Evolutionary conservation across 2,797 vertebrate genomes (phyloP), one percentile per base, ranked within the genome.

Genomic region (Setipinna tenuifilis): DNA sequence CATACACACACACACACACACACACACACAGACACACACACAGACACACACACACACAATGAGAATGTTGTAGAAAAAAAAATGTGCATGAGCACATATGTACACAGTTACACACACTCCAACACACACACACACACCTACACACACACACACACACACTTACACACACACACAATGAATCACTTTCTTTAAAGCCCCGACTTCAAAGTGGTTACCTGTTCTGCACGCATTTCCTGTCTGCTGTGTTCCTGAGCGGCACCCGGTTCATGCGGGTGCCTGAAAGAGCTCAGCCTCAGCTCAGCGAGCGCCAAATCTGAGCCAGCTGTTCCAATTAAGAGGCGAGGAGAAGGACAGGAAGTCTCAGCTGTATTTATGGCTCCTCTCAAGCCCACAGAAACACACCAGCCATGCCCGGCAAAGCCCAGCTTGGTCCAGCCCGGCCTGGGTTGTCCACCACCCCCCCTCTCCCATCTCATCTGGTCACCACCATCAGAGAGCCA

Each of bases 301-400:
- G 85, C 31, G 41, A 84, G 41, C 65, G 84, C 86, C 85, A 83
- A 61, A 88, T 90, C 87, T 6, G 90, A 91, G 86, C 85, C 87
- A 90, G 83, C 84, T 83, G 85, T 82, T 25, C 82, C 71, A 90
- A 87, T 88, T 91, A 86, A 90, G 71, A 87, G 82, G 84, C 75
- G 85, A 81, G 89, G 84, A 84, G 86, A 75, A 90, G 87, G 87
- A 58, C 54, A 92, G 91, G 90, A 93, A 90, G 89, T 89, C 75
- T 80, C 89, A 44, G 81, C 88, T 83, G 87, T 83, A 68, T 92
- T 94, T 91, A 92, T 88, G 89, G 88, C 85, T 88, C 81, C 83
- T 83, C 82, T 86, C 86, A 87, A 91, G 91, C 65, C 84, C 84
- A 54, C 82, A 87, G 86, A 90, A 92, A 90, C 50, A 90, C 87